Percentiles rank a stretch among this genome's conserved stretches.
These are phyloP conservation scores for Poecilia velifera DNA, from an alignment of 2,797 vertebrate genomes.

Conservation along the genomic window DNA sequence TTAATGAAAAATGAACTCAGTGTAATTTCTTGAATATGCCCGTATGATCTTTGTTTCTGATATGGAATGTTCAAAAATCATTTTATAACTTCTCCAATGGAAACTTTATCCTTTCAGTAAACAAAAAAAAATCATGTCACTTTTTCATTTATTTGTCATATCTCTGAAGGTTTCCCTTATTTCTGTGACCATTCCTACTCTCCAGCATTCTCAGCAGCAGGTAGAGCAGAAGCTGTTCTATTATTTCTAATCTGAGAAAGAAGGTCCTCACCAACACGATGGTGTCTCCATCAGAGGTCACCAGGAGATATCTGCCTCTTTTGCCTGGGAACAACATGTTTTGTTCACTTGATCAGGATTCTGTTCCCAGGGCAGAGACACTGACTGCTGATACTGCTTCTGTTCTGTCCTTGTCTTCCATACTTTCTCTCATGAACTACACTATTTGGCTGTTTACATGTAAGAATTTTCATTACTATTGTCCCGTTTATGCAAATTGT, in stretches of 20 bases:
- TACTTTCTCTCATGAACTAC: neutral
- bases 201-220: neutral
- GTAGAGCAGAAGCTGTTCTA: neutral
- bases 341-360: neutral
- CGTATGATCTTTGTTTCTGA: neutral
- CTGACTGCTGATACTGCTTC: neutral
- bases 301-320: neutral
- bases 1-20: neutral
- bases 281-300: neutral
- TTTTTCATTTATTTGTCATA: neutral
- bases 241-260: neutral
- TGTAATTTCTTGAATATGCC: neutral
- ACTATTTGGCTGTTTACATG: neutral
- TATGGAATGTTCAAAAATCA: neutral
- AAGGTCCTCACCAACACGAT: neutral
- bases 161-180: neutral
- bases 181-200: neutral
- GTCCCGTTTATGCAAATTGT: neutral
- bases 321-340: neutral
- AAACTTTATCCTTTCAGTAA: conserved; percentile 1
- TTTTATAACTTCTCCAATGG: neutral
- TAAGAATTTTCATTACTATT: neutral
- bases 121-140: neutral
- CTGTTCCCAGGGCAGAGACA: no score
- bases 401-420: neutral